A percentile compares a stretch with the other conserved stretches of the same genome.
Conservation (phyloP, 2,888 invertebrate species). For the Strigamia maritima region DNA sequence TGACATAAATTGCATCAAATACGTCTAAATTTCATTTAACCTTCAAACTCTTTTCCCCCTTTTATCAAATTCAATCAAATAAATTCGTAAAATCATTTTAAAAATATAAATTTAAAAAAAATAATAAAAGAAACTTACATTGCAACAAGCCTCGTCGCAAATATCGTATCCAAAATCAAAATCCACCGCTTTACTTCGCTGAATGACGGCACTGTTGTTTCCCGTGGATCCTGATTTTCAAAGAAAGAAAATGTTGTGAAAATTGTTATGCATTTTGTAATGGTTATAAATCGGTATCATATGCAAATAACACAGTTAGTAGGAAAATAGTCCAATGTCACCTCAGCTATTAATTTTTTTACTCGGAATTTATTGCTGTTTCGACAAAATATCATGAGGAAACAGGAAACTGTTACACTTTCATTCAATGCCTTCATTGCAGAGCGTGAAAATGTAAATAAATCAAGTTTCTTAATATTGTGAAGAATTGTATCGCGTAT, state of each 20-base stretch:
- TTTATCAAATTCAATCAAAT: background rate
- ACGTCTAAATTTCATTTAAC: constrained; percentile 2
- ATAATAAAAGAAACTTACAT: background rate
- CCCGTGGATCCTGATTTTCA: background rate
- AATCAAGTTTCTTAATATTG: no score
- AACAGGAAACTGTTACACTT: background rate
- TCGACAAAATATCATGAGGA: background rate
- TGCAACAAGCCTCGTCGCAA: background rate
- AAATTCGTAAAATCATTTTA: background rate
- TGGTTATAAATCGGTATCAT: no score
- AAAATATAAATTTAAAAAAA: background rate
- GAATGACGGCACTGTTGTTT: constrained; percentile 31
- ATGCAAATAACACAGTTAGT: no score
- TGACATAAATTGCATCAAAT: constrained; percentile 3
- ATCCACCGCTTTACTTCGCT: constrained; percentile 35
- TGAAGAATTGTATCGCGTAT: background rate
- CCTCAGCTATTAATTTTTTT: background rate
- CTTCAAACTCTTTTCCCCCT: background rate
- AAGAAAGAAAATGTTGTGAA: background rate
- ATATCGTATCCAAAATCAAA: constrained; percentile 31
- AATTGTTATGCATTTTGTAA: no score
- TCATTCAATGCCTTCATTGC: background rate
- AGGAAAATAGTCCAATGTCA: background rate
- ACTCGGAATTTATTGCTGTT: background rate
- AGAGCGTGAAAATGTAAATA: background rate